A percentile compares a stretch with the other conserved stretches of the same genome.
Conservation (phyloP, 2,888 invertebrate species). For the Drosophila lacicola region DNA sequence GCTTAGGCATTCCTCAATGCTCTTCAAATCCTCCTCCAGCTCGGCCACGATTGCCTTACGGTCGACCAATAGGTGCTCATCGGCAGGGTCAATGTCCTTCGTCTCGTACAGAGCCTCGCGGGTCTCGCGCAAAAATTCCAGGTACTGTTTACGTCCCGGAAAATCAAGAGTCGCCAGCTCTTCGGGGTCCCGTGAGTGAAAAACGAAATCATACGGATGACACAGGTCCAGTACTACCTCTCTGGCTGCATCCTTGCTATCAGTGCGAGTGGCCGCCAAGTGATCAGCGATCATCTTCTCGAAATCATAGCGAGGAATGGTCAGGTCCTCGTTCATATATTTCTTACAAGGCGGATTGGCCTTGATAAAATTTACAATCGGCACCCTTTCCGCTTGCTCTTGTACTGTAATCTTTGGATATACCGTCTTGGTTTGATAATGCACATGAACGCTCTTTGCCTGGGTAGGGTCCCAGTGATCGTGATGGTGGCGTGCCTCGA, state of each 20-base stretch:
- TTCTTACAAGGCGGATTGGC: slow-evolving; percentile 75
- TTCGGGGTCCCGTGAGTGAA: slow-evolving; percentile 69
- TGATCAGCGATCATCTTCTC: slow-evolving; percentile 67
- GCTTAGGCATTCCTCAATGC: slow-evolving; percentile 83
- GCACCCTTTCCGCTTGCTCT: slow-evolving; percentile 36
- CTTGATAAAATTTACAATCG: slow-evolving; percentile 66
- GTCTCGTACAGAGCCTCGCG: slow-evolving; percentile 67
- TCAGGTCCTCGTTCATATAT: slow-evolving; percentile 68
- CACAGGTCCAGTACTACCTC: slow-evolving; percentile 60
- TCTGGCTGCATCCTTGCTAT: slow-evolving; percentile 51
- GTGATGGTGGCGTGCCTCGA: slow-evolving; percentile 83
- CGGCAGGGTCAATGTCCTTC: slow-evolving; percentile 51
- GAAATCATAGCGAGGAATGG: slow-evolving; percentile 66
- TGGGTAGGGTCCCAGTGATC: slow-evolving; percentile 83
- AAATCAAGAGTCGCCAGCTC: slow-evolving; percentile 70
- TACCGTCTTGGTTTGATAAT: slow-evolving; percentile 77
- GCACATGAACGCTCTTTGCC: slow-evolving; percentile 75
- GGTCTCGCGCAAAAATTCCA: slow-evolving; percentile 75
- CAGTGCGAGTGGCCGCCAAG: slow-evolving; percentile 51
- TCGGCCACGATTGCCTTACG: slow-evolving; percentile 69
- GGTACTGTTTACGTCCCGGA: slow-evolving; percentile 78
- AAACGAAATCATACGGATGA: slow-evolving; percentile 62
- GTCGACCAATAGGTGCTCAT: slow-evolving; percentile 71
- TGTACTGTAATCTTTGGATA: slow-evolving; percentile 64
- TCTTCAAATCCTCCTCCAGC: slow-evolving; percentile 81